These are phyloP conservation scores for Egretta garzetta DNA, from an alignment of 2,113 vertebrate genomes.

Conservation along the genomic window DNA sequence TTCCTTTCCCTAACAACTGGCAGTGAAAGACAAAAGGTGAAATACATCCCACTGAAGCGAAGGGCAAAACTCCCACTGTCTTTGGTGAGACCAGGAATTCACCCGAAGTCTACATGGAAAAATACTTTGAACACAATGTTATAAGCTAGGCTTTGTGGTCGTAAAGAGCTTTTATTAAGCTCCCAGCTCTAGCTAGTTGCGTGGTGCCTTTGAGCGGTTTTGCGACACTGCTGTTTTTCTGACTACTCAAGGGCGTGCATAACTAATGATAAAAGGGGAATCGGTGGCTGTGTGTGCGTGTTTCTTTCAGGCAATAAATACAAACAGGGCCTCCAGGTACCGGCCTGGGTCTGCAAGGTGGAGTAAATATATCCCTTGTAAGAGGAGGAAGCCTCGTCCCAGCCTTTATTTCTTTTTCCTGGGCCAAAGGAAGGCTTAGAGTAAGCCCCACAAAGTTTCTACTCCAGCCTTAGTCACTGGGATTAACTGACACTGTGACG, in stretches of 20 bases:
- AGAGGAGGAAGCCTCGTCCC: neutral
- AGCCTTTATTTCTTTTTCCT: neutral
- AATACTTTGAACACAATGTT: neutral
- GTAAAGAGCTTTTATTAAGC: neutral
- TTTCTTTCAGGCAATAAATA: neutral
- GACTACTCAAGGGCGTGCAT: neutral
- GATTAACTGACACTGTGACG: neutral
- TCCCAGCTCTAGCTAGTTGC: neutral
- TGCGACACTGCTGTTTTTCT: neutral
- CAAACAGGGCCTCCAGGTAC: neutral
- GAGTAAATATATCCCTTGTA: neutral
- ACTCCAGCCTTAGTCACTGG: neutral
- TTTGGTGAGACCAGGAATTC: neutral
- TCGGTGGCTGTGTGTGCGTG: accelerated
- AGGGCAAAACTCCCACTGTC: neutral
- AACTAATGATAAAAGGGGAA: neutral
- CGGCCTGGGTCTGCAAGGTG: neutral
- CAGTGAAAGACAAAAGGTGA: neutral
- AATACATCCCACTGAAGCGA: neutral
- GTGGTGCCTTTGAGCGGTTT: neutral
- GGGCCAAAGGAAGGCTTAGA: neutral
- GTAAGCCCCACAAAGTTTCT: neutral
- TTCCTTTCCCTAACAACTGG: neutral
- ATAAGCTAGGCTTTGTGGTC: neutral
- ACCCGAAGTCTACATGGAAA: neutral